Conservation (phyloP, 2,113 vertebrate species). For the Enhydra lutris region DNA sequence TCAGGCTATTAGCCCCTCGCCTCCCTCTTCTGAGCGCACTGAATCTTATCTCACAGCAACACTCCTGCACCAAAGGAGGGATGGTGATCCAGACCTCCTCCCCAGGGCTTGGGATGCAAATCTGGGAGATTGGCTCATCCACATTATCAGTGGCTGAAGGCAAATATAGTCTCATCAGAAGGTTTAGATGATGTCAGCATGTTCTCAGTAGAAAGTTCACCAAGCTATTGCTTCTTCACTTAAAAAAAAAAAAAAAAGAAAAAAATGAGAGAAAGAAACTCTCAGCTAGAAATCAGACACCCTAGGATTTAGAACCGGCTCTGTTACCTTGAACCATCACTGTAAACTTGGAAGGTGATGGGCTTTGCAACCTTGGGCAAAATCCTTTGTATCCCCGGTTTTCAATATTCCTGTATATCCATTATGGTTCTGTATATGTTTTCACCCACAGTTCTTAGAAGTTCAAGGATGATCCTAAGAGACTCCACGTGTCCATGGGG, state of each 20-base stretch:
- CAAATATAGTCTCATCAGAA: not conserved
- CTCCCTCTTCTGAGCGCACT: not conserved
- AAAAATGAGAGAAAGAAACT: not conserved
- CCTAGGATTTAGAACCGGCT: not conserved
- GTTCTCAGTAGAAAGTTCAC: not conserved
- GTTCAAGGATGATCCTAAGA: not conserved
- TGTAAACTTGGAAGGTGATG: not conserved
- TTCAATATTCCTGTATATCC: not conserved
- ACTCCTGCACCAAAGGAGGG: not conserved
- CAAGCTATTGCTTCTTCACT: not conserved
- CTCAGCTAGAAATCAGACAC: not conserved
- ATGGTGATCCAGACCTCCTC: not conserved
- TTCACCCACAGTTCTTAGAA: not conserved
- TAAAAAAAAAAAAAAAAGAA: not conserved
- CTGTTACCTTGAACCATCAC: not conserved
- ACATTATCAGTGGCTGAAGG: not conserved
- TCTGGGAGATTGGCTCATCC: not conserved
- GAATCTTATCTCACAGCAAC: constrained; percentile 3
- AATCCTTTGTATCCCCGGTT: not conserved
- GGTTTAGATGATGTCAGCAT: not conserved
- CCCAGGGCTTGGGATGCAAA: not conserved
- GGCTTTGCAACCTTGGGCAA: not conserved
- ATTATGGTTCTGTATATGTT: not conserved
- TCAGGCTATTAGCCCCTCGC: not conserved
- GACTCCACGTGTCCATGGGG: not conserved